Percentiles rank a stretch among this genome's conserved stretches.
These are phyloP conservation scores for Bucorvus abyssinicus DNA, from an alignment of 2,797 vertebrate species.

Conservation along the genomic window DNA sequence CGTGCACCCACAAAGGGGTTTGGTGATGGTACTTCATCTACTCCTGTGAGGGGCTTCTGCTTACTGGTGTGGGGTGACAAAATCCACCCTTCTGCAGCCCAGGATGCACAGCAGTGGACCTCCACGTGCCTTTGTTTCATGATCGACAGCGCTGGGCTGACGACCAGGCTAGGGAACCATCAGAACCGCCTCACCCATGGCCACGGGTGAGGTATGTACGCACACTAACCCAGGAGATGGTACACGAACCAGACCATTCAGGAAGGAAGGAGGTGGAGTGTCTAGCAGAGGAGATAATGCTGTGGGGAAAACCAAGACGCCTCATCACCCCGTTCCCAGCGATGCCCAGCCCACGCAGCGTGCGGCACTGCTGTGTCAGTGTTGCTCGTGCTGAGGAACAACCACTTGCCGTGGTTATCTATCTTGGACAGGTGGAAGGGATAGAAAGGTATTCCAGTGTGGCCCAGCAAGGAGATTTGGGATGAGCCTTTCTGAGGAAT, in stretches of 20 bases:
- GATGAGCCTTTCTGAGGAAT: not conserved
- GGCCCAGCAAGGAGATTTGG: not conserved
- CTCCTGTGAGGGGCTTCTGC: not conserved
- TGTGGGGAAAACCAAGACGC: not conserved
- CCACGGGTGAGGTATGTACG: not conserved
- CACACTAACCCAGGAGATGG: not conserved
- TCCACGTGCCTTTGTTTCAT: not conserved
- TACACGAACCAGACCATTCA: not conserved
- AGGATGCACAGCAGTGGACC: not conserved
- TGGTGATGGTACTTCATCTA: not conserved
- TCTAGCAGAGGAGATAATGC: not conserved
- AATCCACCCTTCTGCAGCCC: not conserved
- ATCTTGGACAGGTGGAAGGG: not conserved
- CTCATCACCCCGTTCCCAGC: not conserved
- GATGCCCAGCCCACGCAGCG: not conserved
- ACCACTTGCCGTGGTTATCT: not conserved
- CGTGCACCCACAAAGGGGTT: not conserved
- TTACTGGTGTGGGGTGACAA: not conserved
- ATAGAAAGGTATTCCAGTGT: not conserved
- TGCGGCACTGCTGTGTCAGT: not conserved
- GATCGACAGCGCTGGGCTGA: not conserved
- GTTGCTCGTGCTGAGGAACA: not conserved
- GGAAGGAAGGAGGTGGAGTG: not conserved
- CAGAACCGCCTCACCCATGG: not conserved
- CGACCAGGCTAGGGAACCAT: not conserved